Evolutionary conservation across 2,888 invertebrate species (phyloP).

Genomic region (Drosophila aldrichi): DNA sequence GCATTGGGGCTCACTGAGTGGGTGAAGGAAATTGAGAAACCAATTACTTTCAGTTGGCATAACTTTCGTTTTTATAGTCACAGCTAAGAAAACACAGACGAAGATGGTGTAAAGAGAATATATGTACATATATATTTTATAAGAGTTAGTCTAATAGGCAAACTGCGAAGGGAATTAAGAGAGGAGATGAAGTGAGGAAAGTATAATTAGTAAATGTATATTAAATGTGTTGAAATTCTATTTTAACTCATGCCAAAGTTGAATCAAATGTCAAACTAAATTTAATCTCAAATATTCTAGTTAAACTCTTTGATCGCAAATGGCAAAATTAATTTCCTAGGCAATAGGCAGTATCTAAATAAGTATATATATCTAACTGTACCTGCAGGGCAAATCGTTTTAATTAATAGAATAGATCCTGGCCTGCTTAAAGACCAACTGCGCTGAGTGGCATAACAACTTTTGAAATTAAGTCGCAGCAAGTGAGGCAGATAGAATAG

Average conservation of each 20-base stretch:
- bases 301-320: background rate
- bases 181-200: too few species aligned
- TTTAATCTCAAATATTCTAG: background rate
- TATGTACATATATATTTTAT: background rate
- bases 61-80: constrained; percentile 1
- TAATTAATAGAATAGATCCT: constrained; percentile 44
- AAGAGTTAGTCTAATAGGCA: background rate
- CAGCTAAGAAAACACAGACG: background rate
- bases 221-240: too few species aligned
- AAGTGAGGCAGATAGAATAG: constrained; percentile 28
- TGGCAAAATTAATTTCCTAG: too few species aligned
- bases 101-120: background rate
- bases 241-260: background rate
- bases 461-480: constrained; percentile 76
- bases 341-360: background rate
- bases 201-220: too few species aligned
- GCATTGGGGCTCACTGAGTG: constrained; percentile 33
- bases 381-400: constrained; percentile 10
- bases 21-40: background rate
- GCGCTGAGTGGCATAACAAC: constrained; percentile 77
- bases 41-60: constrained; percentile 13
- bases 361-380: background rate
- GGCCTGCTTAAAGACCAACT: constrained; percentile 44
- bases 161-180: background rate
- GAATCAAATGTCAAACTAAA: background rate